Evolutionary conservation across 2,113 vertebrate species (phyloP).

Genomic region (Pelvicachromis taeniatus): DNA sequence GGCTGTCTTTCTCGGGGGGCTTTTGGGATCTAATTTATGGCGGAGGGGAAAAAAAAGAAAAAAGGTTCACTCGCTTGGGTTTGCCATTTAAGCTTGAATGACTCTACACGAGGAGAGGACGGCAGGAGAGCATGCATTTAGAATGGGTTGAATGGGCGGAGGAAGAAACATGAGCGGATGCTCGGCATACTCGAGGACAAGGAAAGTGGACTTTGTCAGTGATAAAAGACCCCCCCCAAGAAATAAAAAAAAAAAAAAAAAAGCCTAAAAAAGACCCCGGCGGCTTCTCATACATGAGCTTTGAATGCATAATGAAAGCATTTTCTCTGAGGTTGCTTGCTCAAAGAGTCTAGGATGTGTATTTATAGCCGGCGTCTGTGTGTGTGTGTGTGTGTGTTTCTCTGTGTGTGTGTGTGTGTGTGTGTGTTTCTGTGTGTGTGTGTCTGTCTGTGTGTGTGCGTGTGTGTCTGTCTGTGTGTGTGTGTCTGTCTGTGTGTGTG

Average conservation of each 20-base stretch:
- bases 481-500: too few species aligned
- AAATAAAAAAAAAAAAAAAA: background rate
- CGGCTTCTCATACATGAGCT: background rate
- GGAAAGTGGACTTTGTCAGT: background rate
- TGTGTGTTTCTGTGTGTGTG: too few species aligned
- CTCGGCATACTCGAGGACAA: background rate
- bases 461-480: too few species aligned
- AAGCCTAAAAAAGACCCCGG: background rate
- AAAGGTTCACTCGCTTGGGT: conserved; percentile 36
- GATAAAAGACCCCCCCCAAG: background rate
- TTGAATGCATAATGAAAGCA: background rate
- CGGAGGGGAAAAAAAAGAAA: background rate
- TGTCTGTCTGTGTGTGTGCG: too few species aligned
- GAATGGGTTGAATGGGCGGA: background rate
- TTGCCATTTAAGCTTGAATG: conserved; percentile 62
- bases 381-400: background rate
- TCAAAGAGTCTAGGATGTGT: conserved; percentile 11
- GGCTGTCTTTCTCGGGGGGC: conserved; percentile 38
- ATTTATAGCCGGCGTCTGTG: conserved; percentile 15
- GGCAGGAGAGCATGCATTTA: background rate
- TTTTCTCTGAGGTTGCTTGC: conserved; percentile 1
- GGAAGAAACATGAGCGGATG: background rate
- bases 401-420: too few species aligned
- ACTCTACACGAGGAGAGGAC: conserved; percentile 5
- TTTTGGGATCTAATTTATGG: conserved; percentile 59